phyloP scores from a whole-genome alignment of 1,140 invertebrate species.

The Macrocentrus cingulum region DNA sequence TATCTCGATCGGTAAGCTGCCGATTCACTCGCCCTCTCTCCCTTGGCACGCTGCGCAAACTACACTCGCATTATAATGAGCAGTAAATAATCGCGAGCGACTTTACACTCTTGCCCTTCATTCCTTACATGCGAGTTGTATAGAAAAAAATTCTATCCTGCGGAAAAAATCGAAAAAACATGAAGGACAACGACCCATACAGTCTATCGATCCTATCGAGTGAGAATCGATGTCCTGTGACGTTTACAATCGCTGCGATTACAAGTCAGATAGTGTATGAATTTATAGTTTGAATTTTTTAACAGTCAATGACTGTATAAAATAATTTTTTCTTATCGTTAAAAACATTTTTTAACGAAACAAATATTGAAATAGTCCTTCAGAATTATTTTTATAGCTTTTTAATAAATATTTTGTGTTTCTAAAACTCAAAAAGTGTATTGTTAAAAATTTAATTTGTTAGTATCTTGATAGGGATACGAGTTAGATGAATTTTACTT shows the following conservation, averaged over 20 bases:
- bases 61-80: conserved; percentile 47
- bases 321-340: no score
- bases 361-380: no score
- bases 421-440: no score
- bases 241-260: conserved; percentile 22
- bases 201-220: conserved; percentile 6
- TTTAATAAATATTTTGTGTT: no score
- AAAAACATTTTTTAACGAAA: no score
- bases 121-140: conserved; percentile 4
- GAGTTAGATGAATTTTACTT: no score
- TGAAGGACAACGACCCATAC: not conserved
- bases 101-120: conserved; percentile 27
- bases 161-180: not conserved
- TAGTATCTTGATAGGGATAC: no score
- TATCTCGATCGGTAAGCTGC: conserved; percentile 45
- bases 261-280: not conserved
- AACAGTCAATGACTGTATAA: not conserved
- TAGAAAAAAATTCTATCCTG: not conserved
- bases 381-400: no score
- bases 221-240: conserved; percentile 26
- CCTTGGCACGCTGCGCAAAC: conserved; percentile 13
- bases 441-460: no score
- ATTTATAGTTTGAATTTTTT: not conserved
- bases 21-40: conserved; percentile 34
- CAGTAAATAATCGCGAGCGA: conserved; percentile 45